These are phyloP conservation scores for Chaetorhynchus papuensis DNA, from an alignment of 2,113 vertebrate genomes.

Conservation along the genomic window DNA sequence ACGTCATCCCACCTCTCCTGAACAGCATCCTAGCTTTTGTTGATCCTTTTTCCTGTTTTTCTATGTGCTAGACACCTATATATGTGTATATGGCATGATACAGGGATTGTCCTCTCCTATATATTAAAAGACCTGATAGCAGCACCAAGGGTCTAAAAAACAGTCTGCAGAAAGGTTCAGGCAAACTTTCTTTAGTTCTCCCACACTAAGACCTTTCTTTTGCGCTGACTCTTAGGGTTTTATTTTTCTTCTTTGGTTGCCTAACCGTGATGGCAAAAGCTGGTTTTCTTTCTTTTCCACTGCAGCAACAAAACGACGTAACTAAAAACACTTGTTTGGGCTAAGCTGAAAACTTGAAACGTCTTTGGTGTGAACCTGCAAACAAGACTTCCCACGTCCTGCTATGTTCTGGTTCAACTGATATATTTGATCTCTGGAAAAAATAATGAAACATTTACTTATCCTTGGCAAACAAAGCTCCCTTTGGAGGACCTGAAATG, in stretches of 20 bases:
- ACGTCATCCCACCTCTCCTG: neutral
- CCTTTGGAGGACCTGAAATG: slow-evolving; percentile 9
- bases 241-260: neutral
- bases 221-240: neutral
- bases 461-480: neutral
- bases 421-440: neutral
- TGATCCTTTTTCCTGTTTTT: neutral
- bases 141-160: neutral
- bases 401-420: neutral
- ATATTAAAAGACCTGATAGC: neutral
- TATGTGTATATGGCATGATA: too few relatives aligned
- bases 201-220: neutral
- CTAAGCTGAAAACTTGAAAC: slow-evolving; percentile 31
- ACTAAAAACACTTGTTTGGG: slow-evolving; percentile 8
- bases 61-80: neutral
- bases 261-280: neutral
- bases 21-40: neutral
- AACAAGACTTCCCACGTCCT: slow-evolving; percentile 5
- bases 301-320: neutral
- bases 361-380: slow-evolving; percentile 52
- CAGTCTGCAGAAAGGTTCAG: neutral
- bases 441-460: slow-evolving; percentile 19
- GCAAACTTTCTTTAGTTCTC: neutral
- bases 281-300: neutral
- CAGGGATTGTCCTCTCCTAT: neutral